Percentiles rank a stretch among this genome's conserved stretches.
These are phyloP conservation scores for Myripristis murdjan DNA, from an alignment of 2,797 vertebrate species.

Conservation along the genomic window DNA sequence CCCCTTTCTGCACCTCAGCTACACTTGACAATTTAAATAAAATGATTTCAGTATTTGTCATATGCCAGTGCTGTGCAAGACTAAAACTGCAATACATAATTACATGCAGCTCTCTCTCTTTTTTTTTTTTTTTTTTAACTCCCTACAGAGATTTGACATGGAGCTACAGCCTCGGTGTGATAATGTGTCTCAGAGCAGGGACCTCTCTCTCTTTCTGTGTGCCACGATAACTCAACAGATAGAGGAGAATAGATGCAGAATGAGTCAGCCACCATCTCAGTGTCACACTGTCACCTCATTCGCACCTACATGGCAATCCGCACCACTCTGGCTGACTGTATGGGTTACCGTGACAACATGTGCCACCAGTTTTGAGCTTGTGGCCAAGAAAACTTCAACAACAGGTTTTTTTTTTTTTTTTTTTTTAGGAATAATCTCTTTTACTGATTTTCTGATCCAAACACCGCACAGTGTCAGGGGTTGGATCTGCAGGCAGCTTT, in stretches of 20 bases:
- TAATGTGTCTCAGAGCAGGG: constrained; percentile 18
- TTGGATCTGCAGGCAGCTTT: neutral
- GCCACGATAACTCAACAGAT: constrained; percentile 29
- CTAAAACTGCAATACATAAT: constrained; percentile 16
- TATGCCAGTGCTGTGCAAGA: neutral
- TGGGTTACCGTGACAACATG: constrained; percentile 45
- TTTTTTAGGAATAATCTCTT: constrained; percentile 36
- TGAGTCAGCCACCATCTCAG: constrained; percentile 60
- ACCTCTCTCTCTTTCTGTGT: constrained; percentile 24
- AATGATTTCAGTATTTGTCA: too few relatives aligned
- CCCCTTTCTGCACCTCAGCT: neutral
- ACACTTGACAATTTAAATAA: neutral
- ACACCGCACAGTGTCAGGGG: constrained; percentile 3
- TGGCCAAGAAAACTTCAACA: constrained; percentile 46
- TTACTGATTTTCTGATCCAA: constrained; percentile 16
- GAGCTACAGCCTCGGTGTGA: neutral
- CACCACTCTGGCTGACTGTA: constrained; percentile 23
- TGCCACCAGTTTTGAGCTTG: constrained; percentile 32
- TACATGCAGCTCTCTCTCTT: too few relatives aligned
- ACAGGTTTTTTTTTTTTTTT: too few relatives aligned
- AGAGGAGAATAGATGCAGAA: constrained; percentile 37
- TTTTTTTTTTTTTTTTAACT: too few relatives aligned
- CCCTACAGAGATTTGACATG: constrained; percentile 1
- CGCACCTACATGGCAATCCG: constrained; percentile 52
- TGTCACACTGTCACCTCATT: constrained; percentile 53